Conservation (phyloP, 2,888 invertebrate genomes). For the Adineta ricciae region DNA sequence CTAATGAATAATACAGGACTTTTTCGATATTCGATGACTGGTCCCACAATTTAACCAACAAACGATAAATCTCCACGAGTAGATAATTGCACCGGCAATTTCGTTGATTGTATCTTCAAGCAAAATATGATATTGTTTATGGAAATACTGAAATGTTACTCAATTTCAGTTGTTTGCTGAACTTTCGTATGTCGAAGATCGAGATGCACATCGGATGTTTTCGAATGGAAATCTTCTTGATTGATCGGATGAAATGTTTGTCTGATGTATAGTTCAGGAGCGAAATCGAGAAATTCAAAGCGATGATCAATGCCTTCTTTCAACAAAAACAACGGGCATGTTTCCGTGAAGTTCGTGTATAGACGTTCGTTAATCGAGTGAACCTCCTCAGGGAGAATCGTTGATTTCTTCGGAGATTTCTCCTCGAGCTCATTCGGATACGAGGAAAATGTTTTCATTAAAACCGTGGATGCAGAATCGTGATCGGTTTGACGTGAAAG, state of each 20-base stretch:
- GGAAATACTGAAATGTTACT: neutral
- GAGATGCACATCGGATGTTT: neutral
- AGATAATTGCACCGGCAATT: slow-evolving; percentile 7
- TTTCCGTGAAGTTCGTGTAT: neutral
- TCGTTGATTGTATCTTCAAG: neutral
- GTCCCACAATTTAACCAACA: slow-evolving; percentile 7
- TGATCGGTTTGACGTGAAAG: neutral
- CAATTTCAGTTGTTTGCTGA: neutral
- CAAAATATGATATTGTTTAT: neutral
- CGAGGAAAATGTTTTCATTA: neutral
- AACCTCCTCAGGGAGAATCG: neutral
- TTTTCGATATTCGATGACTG: neutral
- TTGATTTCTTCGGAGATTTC: neutral
- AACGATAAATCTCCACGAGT: neutral
- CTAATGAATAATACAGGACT: slow-evolving; percentile 13
- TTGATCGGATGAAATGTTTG: neutral
- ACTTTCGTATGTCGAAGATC: neutral
- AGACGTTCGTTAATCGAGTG: neutral
- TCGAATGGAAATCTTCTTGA: neutral
- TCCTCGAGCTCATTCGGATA: neutral
- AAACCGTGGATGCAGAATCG: neutral
- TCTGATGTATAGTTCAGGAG: neutral
- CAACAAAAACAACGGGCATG: neutral
- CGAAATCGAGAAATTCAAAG: slow-evolving; percentile 17
- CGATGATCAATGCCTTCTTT: slow-evolving; percentile 12